phyloP scores from a whole-genome alignment of 1,140 invertebrate genomes.

The Euwallacea similis region DNA sequence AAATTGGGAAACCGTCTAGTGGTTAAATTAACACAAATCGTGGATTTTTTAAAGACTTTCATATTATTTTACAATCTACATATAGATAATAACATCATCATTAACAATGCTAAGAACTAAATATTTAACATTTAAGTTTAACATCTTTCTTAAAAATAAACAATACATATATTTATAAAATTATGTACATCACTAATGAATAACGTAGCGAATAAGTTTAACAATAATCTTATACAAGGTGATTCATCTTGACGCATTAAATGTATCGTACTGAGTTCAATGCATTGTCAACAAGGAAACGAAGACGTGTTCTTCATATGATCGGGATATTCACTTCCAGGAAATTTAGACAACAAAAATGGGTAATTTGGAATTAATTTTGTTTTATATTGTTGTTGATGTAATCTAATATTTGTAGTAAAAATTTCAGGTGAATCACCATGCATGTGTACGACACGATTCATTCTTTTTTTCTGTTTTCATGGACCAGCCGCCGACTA shows the following conservation, averaged over 20 bases:
- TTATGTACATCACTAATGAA: conserved; percentile 49
- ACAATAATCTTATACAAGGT: conserved; percentile 7
- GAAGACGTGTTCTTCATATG: no score
- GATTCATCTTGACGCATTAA: neutral
- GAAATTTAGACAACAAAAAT: no score
- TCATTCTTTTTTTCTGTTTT: neutral
- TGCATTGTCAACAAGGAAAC: no score
- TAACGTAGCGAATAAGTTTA: conserved; percentile 18
- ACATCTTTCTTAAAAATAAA: conserved; percentile 43
- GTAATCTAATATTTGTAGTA: no score
- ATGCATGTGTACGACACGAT: neutral
- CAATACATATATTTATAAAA: conserved; percentile 47
- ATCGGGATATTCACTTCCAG: no score
- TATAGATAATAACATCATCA: conserved; percentile 43
- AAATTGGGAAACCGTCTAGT: no score
- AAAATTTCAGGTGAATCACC: no score
- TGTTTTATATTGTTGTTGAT: no score
- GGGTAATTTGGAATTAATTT: no score
- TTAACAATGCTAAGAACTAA: conserved; percentile 48
- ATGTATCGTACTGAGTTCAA: no score
- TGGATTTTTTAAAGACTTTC: conserved; percentile 30
- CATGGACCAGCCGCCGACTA: neutral
- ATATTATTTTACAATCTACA: conserved; percentile 36
- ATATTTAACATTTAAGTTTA: conserved; percentile 44
- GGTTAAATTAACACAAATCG: neutral